Base-by-base conservation (phyloP, 1,140 invertebrate genomes). In the Cherax destructor region DNA sequence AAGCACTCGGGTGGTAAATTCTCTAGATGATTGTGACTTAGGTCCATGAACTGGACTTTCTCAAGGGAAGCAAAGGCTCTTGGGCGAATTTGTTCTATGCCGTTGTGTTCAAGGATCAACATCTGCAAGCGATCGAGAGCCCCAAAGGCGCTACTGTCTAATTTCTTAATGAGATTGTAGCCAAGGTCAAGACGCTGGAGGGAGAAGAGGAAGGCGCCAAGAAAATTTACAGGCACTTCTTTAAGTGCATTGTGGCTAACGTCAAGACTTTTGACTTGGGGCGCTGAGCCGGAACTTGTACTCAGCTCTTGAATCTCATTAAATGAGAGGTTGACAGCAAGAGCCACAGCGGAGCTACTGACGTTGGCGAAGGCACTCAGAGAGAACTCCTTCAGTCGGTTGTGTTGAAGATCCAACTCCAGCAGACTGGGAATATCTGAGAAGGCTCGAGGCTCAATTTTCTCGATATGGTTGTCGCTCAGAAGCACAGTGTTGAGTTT, bases 1-100 rank as follows among this genome's bases (percentile, higher is more conserved):
- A 98, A 98, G 94, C 98, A 97, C 93, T 97, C 96, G n/a, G 96
- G 96, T 30, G 97, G 96, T 86, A 98, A 94, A 93, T 97, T 96
- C 61, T 96, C 96, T 41, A 98, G 95, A 10, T 95, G 94, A 94
- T 98, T 98, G 92, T 96, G 95, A 79, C 97, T 97, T 1, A 98
- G 94, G 94, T 98, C 97, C 18, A 98, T 94, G 84, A 96, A 96
- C 94, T 98, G 97, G 11, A 98, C 94, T 69, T 95, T 96, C 74
- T 96, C 95, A 18, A 98, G 93, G 21, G 97, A 97, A 24, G 93
- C 92, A 81, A 95, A 94, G 24, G 97, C 96, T 18, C 97, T 96
- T 93, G 96, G 96, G 94, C 96, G 95, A 79, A 98, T 94, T n/a
- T 95, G 94, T 91, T 96, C 95, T 79, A 98, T 96, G 87, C 95